These are phyloP conservation scores for Ctenicera cuprea DNA, from an alignment of 2,888 invertebrate species.

Conservation along the genomic window DNA sequence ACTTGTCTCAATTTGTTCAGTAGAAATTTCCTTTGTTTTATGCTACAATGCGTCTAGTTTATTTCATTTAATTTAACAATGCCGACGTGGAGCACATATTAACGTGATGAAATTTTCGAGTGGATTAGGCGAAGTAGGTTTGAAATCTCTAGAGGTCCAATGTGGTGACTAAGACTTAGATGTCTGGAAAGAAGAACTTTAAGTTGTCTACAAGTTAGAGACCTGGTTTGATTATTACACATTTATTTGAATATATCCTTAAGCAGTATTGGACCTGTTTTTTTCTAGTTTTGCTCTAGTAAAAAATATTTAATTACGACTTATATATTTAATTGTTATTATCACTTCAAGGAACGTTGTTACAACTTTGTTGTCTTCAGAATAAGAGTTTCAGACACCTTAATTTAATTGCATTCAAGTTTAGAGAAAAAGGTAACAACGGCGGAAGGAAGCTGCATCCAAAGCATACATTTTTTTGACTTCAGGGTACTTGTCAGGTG, in stretches of 20 bases:
- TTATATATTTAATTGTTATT: too few relatives aligned
- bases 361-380: too few relatives aligned
- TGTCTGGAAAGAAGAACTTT: constrained; percentile 1
- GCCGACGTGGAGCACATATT: constrained; percentile 2
- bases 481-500: too few relatives aligned
- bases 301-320: too few relatives aligned
- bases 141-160: constrained; percentile 12
- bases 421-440: too few relatives aligned
- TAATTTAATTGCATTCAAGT: too few relatives aligned
- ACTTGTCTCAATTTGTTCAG: neutral
- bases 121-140: neutral
- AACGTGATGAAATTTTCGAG: constrained; percentile 11
- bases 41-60: neutral
- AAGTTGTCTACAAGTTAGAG: constrained; percentile 3
- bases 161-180: constrained; percentile 21
- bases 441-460: too few relatives aligned
- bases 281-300: too few relatives aligned
- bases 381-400: too few relatives aligned
- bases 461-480: too few relatives aligned
- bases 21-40: constrained; percentile 19
- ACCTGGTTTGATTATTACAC: neutral
- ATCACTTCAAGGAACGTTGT: too few relatives aligned
- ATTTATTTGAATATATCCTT: neutral
- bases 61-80: neutral
- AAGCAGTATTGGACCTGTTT: neutral